Evolutionary conservation across 2,113 vertebrate genomes (phyloP).

Genomic region (Saccopteryx leptura): DNA sequence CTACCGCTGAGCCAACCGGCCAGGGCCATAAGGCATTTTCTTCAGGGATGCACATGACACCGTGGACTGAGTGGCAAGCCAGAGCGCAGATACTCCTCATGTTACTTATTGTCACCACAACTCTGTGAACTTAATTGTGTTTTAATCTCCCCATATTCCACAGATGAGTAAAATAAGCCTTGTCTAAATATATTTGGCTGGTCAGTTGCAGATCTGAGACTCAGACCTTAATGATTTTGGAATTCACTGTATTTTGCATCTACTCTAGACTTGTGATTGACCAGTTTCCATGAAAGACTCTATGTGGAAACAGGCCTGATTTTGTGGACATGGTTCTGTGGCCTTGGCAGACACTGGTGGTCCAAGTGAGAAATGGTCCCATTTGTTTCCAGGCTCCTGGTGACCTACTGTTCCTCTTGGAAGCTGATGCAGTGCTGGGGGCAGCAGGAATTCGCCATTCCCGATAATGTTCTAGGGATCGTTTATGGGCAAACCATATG

Average conservation of each 20-base stretch:
- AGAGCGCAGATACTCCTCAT: neutral
- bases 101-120: neutral
- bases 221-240: neutral
- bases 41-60: neutral
- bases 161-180: neutral
- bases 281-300: neutral
- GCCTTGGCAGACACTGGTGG: neutral
- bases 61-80: neutral
- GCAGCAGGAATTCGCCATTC: constrained; percentile 94
- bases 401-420: constrained; percentile 90
- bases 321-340: neutral
- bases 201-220: neutral
- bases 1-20: no score
- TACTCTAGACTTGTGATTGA: neutral
- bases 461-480: constrained; percentile 96
- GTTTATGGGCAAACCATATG: constrained; percentile 98
- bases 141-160: neutral
- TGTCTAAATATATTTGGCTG: neutral
- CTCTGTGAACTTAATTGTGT: no score
- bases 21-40: neutral
- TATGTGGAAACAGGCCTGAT: neutral
- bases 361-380: neutral
- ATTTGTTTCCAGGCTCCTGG: constrained; percentile 90
- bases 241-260: neutral
- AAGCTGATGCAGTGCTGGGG: constrained; percentile 92